These are phyloP conservation scores for Gerris lacustris DNA, from an alignment of 2,888 invertebrate genomes.

Conservation along the genomic window DNA sequence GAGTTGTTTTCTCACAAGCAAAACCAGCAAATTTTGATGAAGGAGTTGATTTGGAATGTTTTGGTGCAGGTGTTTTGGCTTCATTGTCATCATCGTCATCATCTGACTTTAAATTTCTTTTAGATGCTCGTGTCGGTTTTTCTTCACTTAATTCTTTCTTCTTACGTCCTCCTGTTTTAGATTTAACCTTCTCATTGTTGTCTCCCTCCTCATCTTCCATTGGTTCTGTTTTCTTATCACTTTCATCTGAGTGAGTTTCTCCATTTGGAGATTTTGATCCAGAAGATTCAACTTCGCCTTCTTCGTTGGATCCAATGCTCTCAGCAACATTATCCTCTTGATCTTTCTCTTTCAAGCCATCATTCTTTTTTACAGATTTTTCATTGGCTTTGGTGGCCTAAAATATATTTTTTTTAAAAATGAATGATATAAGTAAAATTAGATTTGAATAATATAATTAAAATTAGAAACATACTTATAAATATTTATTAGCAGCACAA, in stretches of 20 bases:
- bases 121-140: conserved; percentile 13
- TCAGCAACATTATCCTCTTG: background rate
- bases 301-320: no score
- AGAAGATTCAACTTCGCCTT: no score
- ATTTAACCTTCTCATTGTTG: background rate
- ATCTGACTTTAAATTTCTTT: conserved; percentile 39
- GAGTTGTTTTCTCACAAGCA: conserved; percentile 39
- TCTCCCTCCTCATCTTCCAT: conserved; percentile 11
- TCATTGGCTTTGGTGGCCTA: background rate
- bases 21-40: background rate
- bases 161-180: conserved; percentile 4
- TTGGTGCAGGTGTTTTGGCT: conserved; percentile 42
- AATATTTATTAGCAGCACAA: no score
- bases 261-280: background rate
- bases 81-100: conserved; percentile 47
- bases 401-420: no score
- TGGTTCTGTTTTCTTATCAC: conserved; percentile 13
- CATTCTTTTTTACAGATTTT: background rate
- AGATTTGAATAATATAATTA: no score
- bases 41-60: background rate
- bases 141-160: conserved; percentile 6
- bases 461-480: no score
- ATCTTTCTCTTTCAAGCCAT: background rate
- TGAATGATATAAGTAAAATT: no score
- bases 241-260: background rate